A percentile compares a stretch with the other conserved stretches of the same genome.
Conservation (phyloP, 2,797 vertebrate genomes). For the Kryptolebias ocellatus region DNA sequence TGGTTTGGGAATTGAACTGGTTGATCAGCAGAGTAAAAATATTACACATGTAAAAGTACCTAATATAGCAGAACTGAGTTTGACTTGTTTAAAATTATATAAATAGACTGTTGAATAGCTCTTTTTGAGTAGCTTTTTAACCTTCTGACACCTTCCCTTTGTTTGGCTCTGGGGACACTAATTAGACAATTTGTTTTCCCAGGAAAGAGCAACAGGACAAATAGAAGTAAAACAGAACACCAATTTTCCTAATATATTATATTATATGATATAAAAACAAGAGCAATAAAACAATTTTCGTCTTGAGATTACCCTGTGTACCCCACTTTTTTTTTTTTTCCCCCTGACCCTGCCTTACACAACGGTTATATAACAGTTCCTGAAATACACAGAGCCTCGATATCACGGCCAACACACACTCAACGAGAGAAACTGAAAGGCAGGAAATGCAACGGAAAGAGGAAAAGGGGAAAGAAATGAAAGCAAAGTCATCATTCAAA, state of each 20-base stretch:
- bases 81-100: too few species aligned
- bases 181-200: background rate
- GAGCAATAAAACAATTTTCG: background rate
- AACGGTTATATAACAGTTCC: conserved; percentile 67
- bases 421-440: conserved; percentile 26
- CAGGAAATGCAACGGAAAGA: conserved; percentile 42
- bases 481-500: conserved; percentile 54
- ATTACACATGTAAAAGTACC: too few species aligned
- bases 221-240: background rate
- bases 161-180: too few species aligned
- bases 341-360: conserved; percentile 29
- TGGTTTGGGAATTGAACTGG: too few species aligned
- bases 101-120: too few species aligned
- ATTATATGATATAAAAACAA: background rate
- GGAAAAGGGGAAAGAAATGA: conserved; percentile 37
- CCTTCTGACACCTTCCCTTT: too few species aligned
- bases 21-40: too few species aligned
- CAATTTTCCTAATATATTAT: background rate
- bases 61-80: too few species aligned
- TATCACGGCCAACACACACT: conserved; percentile 11
- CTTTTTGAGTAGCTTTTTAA: too few species aligned
- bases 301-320: background rate
- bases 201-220: background rate
- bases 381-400: conserved; percentile 45
- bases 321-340: conserved; percentile 8